These are phyloP conservation scores for Hyperopisus bebe DNA, from an alignment of 2,113 vertebrate genomes.

Conservation along the genomic window DNA sequence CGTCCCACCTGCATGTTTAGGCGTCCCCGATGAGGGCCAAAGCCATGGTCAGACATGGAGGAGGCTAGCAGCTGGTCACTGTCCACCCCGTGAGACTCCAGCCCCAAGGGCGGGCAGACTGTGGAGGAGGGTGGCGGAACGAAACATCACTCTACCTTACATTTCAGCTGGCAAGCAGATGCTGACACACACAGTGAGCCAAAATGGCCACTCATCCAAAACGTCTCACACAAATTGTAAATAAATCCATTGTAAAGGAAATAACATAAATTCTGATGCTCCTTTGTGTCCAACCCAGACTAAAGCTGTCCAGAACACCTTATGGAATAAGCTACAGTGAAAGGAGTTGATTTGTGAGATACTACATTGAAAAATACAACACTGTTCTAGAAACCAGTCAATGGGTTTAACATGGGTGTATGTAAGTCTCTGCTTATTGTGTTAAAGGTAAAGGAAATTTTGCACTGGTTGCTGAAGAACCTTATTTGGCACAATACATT, in stretches of 20 bases:
- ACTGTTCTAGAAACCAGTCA: background rate
- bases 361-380: background rate
- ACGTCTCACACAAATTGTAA: background rate
- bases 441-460: background rate
- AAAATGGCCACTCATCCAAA: background rate
- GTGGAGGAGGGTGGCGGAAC: background rate
- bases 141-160: background rate
- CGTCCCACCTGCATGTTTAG: slow-evolving; percentile 84
- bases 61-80: slow-evolving; percentile 84
- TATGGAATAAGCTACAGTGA: background rate
- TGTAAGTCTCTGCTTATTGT: background rate
- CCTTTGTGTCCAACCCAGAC: background rate
- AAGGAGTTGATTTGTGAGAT: background rate
- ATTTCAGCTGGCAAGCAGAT: background rate
- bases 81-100: slow-evolving; percentile 85
- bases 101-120: slow-evolving; percentile 88
- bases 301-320: background rate
- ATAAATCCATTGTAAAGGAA: background rate
- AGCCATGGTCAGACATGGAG: slow-evolving; percentile 74
- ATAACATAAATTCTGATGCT: background rate
- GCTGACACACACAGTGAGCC: background rate
- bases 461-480: background rate
- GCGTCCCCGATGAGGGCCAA: slow-evolving; percentile 76
- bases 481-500: background rate
- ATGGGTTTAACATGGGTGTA: background rate